Conservation (phyloP, 2,113 vertebrate genomes). For the Ranitomeya variabilis region DNA sequence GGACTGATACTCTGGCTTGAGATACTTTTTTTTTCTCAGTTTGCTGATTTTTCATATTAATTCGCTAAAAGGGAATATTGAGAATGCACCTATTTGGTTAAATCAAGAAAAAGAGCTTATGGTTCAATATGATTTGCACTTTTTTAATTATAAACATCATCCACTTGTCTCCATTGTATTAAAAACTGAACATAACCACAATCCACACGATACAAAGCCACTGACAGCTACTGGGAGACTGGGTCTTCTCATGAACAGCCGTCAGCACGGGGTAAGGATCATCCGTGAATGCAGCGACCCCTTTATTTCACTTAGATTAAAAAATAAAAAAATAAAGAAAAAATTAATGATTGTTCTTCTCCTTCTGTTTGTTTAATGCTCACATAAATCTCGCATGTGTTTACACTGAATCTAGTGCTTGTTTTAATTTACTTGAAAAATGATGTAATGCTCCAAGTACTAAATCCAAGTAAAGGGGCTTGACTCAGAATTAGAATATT, state of each 20-base stretch:
- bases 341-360: conserved; percentile 20
- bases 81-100: no score
- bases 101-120: background rate
- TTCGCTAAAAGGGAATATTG: no score
- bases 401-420: conserved; percentile 21
- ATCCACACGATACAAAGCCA: background rate
- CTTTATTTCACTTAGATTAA: background rate
- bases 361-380: background rate
- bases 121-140: background rate
- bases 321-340: background rate
- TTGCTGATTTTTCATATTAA: no score
- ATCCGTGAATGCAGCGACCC: background rate
- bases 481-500: background rate
- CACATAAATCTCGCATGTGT: background rate
- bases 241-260: background rate
- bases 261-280: background rate
- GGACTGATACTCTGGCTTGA: no score
- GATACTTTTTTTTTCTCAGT: no score
- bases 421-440: conserved; percentile 15
- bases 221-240: background rate
- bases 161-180: background rate
- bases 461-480: background rate
- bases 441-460: background rate
- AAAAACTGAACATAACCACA: background rate
- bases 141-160: background rate